Conservation (phyloP, 2,888 invertebrate genomes). For the Flabesymbios commensalis region DNA sequence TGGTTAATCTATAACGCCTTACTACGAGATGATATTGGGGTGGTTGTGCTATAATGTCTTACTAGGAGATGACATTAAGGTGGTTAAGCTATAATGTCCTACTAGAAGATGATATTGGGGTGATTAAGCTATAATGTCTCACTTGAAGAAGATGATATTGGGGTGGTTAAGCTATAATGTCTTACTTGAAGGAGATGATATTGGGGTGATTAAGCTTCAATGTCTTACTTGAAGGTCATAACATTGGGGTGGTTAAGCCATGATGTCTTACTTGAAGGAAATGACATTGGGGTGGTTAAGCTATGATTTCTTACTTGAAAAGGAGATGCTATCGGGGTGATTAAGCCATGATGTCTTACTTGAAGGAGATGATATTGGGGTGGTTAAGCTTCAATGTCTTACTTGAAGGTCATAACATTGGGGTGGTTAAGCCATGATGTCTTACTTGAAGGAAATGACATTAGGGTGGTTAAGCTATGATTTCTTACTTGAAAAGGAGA, state of each 20-base stretch:
- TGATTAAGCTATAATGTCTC: slow-evolving; percentile 86
- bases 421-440: slow-evolving; percentile 90
- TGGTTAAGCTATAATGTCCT: slow-evolving; percentile 81
- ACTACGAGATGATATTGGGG: slow-evolving; percentile 90
- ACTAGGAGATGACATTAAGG: slow-evolving; percentile 88
- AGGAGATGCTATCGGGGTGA: slow-evolving; percentile 92
- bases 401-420: slow-evolving; percentile 87
- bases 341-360: slow-evolving; percentile 75
- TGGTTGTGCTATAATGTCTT: slow-evolving; percentile 81
- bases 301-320: slow-evolving; percentile 73
- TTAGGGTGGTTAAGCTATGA: slow-evolving; percentile 87
- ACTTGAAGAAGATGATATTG: slow-evolving; percentile 87
- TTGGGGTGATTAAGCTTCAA: slow-evolving; percentile 96
- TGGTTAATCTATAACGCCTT: slow-evolving; percentile 81
- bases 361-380: slow-evolving; percentile 90
- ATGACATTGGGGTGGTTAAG: slow-evolving; percentile 95
- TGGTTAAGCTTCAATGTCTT: slow-evolving; percentile 87
- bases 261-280: slow-evolving; percentile 74
- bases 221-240: slow-evolving; percentile 76
- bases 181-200: slow-evolving; percentile 79
- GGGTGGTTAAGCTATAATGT: slow-evolving; percentile 92
- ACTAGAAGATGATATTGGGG: slow-evolving; percentile 90
- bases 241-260: slow-evolving; percentile 95
- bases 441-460: slow-evolving; percentile 79
- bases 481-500: slow-evolving; percentile 81